Evolutionary conservation across 1,140 invertebrate genomes (phyloP).

Genomic region (Zaprionus ghesquierei): DNA sequence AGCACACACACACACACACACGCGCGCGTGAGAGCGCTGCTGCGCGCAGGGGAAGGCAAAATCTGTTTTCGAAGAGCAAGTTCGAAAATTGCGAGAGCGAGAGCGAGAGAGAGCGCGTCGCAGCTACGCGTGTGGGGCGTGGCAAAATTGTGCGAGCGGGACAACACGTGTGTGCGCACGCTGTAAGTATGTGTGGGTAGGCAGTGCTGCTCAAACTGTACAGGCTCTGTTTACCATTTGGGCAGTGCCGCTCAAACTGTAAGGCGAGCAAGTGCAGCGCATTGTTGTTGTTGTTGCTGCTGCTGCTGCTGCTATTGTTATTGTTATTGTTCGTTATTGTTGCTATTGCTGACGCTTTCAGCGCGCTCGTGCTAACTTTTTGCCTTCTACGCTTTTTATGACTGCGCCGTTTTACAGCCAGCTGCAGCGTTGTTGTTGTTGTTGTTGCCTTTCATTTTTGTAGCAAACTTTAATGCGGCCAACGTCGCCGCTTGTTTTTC

Average conservation of each 20-base stretch:
- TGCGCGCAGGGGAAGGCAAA: slow-evolving; percentile 25
- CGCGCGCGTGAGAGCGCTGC: background rate
- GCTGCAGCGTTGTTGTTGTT: slow-evolving; percentile 22
- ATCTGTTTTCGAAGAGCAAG: slow-evolving; percentile 11
- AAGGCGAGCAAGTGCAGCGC: background rate
- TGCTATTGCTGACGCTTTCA: slow-evolving; percentile 29
- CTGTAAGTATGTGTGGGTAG: background rate
- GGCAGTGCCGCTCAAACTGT: slow-evolving; percentile 15
- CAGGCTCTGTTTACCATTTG: background rate
- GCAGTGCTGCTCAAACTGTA: background rate
- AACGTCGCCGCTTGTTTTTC: slow-evolving; percentile 60
- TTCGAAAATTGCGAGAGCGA: slow-evolving; percentile 30
- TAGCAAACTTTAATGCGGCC: slow-evolving; percentile 8
- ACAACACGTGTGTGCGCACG: slow-evolving; percentile 9
- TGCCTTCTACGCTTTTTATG: slow-evolving; percentile 40
- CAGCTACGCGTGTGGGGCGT: slow-evolving; percentile 18
- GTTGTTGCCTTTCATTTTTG: slow-evolving; percentile 23
- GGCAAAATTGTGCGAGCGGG: slow-evolving; percentile 36
- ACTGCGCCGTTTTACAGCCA: slow-evolving; percentile 39
- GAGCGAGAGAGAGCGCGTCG: slow-evolving; percentile 2
- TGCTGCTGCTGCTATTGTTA: background rate
- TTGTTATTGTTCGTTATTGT: slow-evolving; percentile 21
- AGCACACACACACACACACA: slow-evolving; percentile 27
- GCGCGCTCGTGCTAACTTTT: slow-evolving; percentile 33
- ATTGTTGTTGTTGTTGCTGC: background rate